Percentiles rank a stretch among this genome's conserved stretches.
Conservation (phyloP, 2,797 vertebrate genomes). For the Lepus townsendii region DNA sequence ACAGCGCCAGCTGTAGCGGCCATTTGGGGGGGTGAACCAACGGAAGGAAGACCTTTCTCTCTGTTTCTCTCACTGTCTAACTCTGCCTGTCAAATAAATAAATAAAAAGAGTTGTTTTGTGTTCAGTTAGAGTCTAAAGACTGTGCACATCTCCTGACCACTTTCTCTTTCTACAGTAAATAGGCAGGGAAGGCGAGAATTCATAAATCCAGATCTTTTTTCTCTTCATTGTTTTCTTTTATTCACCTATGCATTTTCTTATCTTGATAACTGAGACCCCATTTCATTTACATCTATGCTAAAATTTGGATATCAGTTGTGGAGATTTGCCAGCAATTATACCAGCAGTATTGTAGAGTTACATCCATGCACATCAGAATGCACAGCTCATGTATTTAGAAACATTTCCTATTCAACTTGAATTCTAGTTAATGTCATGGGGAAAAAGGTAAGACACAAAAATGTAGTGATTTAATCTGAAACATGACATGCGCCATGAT, state of each 20-base stretch:
- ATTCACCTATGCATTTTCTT: background rate
- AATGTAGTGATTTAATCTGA: conserved; percentile 44
- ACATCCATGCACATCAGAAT: background rate
- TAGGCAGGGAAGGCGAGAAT: background rate
- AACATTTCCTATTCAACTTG: conserved; percentile 39
- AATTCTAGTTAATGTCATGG: conserved; percentile 53
- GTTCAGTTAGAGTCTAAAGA: background rate
- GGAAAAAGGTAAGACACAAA: background rate
- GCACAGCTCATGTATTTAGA: background rate
- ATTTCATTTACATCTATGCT: background rate
- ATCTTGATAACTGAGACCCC: background rate
- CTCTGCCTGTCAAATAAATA: no score
- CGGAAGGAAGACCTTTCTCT: no score
- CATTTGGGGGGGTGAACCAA: no score
- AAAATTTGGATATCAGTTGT: conserved; percentile 26
- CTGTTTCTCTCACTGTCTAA: no score
- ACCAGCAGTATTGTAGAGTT: background rate
- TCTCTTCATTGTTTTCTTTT: background rate
- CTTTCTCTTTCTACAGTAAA: background rate
- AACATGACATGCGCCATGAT: background rate
- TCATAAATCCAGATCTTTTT: no score
- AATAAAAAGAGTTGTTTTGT: background rate
- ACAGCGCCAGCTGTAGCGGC: no score
- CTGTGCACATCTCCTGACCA: background rate
- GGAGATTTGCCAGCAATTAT: background rate